phyloP scores from a whole-genome alignment of 2,888 invertebrate species.

The Philopedon plagiatum region DNA sequence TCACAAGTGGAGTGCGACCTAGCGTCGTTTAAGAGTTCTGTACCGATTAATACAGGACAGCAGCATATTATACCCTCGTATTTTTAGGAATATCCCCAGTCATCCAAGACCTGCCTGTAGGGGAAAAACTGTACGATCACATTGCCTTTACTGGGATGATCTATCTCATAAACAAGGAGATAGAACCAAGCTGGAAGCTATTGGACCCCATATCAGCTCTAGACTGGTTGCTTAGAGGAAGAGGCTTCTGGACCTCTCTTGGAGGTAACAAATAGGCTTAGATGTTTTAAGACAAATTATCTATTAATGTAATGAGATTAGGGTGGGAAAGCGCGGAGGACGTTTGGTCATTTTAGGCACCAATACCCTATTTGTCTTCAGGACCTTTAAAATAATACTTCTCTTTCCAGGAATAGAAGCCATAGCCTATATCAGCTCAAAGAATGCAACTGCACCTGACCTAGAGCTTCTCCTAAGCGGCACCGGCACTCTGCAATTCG shows the following conservation, averaged over 20 bases:
- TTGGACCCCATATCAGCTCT: constrained; percentile 16
- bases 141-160: constrained; percentile 68
- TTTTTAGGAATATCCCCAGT: constrained; percentile 68
- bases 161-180: constrained; percentile 26
- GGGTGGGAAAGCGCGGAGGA: too few species aligned
- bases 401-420: constrained; percentile 74
- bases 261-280: constrained; percentile 51
- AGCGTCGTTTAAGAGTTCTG: too few species aligned
- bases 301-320: too few species aligned
- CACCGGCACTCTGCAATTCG: constrained; percentile 64
- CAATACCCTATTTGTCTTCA: constrained; percentile 56
- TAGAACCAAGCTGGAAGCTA: constrained; percentile 17
- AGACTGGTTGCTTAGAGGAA: constrained; percentile 25
- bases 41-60: too few species aligned
- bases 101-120: constrained; percentile 78
- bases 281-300: too few species aligned
- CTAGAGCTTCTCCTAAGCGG: constrained; percentile 79
- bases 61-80: too few species aligned
- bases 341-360: too few species aligned
- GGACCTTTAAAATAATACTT: too few species aligned
- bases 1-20: too few species aligned
- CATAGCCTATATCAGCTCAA: constrained; percentile 74
- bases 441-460: constrained; percentile 73
- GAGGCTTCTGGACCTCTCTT: constrained; percentile 52
- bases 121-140: constrained; percentile 77